Conservation (phyloP, 2,797 vertebrate species). For the Ibycter americanus region DNA sequence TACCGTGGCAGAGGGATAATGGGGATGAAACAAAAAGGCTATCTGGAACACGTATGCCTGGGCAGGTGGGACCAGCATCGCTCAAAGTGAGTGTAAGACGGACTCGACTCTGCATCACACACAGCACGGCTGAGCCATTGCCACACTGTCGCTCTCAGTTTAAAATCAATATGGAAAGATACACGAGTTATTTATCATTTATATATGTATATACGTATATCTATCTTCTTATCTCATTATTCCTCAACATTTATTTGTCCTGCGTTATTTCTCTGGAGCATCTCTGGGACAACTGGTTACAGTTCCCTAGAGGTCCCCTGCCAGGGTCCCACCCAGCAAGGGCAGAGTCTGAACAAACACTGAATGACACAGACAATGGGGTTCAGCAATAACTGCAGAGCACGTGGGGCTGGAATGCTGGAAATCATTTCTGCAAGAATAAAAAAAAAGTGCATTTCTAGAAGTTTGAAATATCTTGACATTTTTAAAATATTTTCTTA, state of each 20-base stretch:
- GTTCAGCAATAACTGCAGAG: not conserved
- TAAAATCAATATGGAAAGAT: not conserved
- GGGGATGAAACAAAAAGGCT: not conserved
- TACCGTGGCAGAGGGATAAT: not conserved
- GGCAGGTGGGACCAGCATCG: not conserved
- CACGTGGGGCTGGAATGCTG: not conserved
- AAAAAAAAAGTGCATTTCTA: not conserved
- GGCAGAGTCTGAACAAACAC: not conserved
- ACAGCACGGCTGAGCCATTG: rapidly evolving
- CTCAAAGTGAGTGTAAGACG: not conserved
- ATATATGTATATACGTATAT: too few species aligned
- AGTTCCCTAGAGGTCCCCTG: not conserved
- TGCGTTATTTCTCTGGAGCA: not conserved
- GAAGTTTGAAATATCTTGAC: not conserved
- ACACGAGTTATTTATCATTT: not conserved
- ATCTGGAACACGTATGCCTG: not conserved
- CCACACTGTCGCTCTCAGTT: rapidly evolving
- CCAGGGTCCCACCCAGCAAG: not conserved
- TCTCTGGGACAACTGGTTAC: too few species aligned
- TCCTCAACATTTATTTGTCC: not conserved
- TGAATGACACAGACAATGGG: rapidly evolving
- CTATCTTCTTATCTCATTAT: not conserved
- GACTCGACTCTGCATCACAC: rapidly evolving
- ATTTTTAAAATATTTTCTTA: not conserved
- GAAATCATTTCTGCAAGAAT: not conserved